Evolutionary conservation across 2,888 invertebrate genomes (phyloP).

Genomic region (Pristionchus maxplancki): DNA sequence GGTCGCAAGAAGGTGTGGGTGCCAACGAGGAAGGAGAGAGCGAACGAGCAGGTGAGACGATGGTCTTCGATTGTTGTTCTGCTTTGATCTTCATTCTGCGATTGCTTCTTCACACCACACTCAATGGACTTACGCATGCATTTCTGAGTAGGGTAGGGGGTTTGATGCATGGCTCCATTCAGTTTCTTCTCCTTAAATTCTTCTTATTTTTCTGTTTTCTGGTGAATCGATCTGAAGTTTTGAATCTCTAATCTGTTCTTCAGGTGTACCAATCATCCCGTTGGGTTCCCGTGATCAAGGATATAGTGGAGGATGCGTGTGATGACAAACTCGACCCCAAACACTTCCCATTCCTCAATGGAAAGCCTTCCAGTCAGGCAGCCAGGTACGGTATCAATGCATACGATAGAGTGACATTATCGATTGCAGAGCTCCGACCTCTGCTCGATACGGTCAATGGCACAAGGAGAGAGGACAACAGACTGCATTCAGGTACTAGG

Average conservation of each 20-base stretch:
- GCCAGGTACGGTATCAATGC: conserved; percentile 54
- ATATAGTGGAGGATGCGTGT: conserved; percentile 97
- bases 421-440: conserved; percentile 71
- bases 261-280: conserved; percentile 74
- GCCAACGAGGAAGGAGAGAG: conserved; percentile 92
- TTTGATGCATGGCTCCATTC: too few relatives aligned
- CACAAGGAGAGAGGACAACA: conserved; percentile 95
- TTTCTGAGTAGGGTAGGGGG: background rate
- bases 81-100: background rate
- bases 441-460: conserved; percentile 94
- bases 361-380: conserved; percentile 78
- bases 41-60: conserved; percentile 91
- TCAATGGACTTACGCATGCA: background rate
- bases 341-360: conserved; percentile 95
- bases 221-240: background rate
- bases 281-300: conserved; percentile 98
- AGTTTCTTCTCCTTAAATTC: background rate
- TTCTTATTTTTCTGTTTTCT: background rate
- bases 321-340: conserved; percentile 96
- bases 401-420: background rate
- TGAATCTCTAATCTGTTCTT: background rate
- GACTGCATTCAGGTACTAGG: conserved; percentile 79
- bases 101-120: background rate
- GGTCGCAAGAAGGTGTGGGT: conserved; percentile 82
- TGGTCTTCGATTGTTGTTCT: background rate